Base-by-base conservation (phyloP, 2,797 vertebrate genomes). In the Argyrosomus regius region DNA sequence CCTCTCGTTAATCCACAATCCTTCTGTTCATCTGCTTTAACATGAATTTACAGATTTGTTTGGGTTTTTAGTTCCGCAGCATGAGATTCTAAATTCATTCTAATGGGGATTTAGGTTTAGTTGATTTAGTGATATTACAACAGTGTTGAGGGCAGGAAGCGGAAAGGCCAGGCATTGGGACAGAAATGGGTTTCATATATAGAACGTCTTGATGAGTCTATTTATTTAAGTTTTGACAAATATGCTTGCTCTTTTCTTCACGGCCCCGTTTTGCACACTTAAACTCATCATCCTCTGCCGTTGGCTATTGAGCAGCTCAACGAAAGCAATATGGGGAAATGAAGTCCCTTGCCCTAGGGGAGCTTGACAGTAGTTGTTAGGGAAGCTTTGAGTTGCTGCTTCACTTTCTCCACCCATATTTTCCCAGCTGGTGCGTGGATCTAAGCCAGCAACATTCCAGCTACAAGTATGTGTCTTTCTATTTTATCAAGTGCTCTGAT, bases 11-110 rank as follows among this genome's bases (percentile, higher is more conserved):
- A 95, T 95, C 94, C 89, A 71, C 89, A 91, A 93, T 94, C 92
- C 91, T 89, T 93, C 90, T 91, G 93, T 93, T 94, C 87, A 90
- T 94, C 94, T 93, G 92, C 90, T 93, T 91, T 87, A 84, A 88
- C 90, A 88, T 79, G 87, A 92, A 92, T 94, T 94, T 88, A 90
- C 90, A 90, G 88, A 93, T 95, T 92, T 92, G 88, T 91, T 91
- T 91, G 83, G 81, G 64, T 76, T 91, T 92, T 92, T 88, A 61
- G 78, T 89, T 91, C 70, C 60, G 18, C 83, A 50, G 73, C 85
- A 16, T 61, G 84, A 87, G 48, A 90, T 88, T 89, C 61, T 78
- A 77, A 89, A 92, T 87, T 89, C 85, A 81, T 78, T 69, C 76
- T 82, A 89, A 91, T 89, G 88, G 80, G 87, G 86, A 89, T 92